These are phyloP conservation scores for Dryomyza anilis DNA, from an alignment of 2,888 invertebrate species.

Conservation along the genomic window DNA sequence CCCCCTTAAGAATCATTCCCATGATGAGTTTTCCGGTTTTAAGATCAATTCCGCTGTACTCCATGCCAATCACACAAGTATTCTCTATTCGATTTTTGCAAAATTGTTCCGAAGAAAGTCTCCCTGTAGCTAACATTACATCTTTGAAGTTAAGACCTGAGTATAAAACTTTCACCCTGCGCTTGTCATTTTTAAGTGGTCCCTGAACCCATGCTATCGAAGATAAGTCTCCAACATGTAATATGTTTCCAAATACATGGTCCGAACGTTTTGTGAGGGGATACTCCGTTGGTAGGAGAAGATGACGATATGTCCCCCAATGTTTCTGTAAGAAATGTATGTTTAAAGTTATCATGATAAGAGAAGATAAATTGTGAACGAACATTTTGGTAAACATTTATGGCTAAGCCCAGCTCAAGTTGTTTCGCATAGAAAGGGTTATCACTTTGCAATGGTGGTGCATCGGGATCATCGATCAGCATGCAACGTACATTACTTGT, in stretches of 20 bases:
- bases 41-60: slow-evolving; percentile 67
- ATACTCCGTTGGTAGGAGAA: slow-evolving; percentile 65
- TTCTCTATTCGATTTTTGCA: slow-evolving; percentile 70
- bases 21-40: slow-evolving; percentile 68
- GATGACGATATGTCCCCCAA: slow-evolving; percentile 83
- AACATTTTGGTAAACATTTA: slow-evolving; percentile 75
- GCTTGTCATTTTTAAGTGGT: slow-evolving; percentile 64
- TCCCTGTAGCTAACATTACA: slow-evolving; percentile 91
- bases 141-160: slow-evolving; percentile 91
- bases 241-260: slow-evolving; percentile 79
- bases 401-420: slow-evolving; percentile 73
- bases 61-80: slow-evolving; percentile 72
- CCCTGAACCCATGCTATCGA: slow-evolving; percentile 84
- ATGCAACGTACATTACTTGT: slow-evolving; percentile 70
- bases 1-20: slow-evolving; percentile 66
- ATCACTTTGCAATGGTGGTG: slow-evolving; percentile 70
- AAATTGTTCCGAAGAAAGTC: slow-evolving; percentile 81
- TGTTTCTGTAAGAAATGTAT: slow-evolving; percentile 54
- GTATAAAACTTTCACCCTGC: slow-evolving; percentile 65
- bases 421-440: slow-evolving; percentile 71
- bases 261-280: slow-evolving; percentile 61
- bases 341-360: not conserved
- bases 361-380: not conserved
- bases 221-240: slow-evolving; percentile 83
- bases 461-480: slow-evolving; percentile 68